Conservation (phyloP, 2,113 vertebrate genomes). For the Nematolebias whitei region DNA sequence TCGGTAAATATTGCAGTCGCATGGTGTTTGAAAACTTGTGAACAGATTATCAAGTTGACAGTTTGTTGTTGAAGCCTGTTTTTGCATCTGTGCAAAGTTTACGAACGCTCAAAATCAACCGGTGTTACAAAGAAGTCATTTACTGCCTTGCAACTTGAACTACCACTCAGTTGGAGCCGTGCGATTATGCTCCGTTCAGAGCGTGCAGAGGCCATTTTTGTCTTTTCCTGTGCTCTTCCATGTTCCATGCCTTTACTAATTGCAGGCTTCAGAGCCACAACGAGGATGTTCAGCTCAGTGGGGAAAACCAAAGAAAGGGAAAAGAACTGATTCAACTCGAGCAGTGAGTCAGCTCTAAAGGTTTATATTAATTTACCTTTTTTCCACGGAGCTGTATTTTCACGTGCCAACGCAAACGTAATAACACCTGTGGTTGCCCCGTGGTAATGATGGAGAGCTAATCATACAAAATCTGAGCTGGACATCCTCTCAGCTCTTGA, state of each 20-base stretch:
- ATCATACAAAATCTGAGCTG: constrained; percentile 47
- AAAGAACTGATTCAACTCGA: constrained; percentile 47
- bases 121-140: constrained; percentile 11
- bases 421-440: constrained; percentile 63
- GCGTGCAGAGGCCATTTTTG: constrained; percentile 56
- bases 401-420: constrained; percentile 34
- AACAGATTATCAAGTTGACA: constrained; percentile 17
- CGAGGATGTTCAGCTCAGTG: constrained; percentile 55
- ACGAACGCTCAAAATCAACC: constrained; percentile 6
- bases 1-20: constrained; percentile 35
- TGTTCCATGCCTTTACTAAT: constrained; percentile 68
- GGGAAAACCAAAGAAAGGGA: constrained; percentile 50
- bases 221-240: constrained; percentile 59
- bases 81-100: not conserved
- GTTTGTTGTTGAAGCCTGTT: constrained; percentile 4
- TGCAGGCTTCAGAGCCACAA: constrained; percentile 66
- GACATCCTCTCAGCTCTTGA: constrained; percentile 45
- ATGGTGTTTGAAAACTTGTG: constrained; percentile 5
- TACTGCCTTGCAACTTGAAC: constrained; percentile 30
- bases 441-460: constrained; percentile 59
- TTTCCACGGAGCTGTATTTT: constrained; percentile 48
- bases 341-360: constrained; percentile 50
- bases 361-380: constrained; percentile 65
- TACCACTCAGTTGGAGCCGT: constrained; percentile 40
- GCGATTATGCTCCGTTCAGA: constrained; percentile 57